Conservation (phyloP, 2,888 invertebrate species). For the Chouioia cunea region DNA sequence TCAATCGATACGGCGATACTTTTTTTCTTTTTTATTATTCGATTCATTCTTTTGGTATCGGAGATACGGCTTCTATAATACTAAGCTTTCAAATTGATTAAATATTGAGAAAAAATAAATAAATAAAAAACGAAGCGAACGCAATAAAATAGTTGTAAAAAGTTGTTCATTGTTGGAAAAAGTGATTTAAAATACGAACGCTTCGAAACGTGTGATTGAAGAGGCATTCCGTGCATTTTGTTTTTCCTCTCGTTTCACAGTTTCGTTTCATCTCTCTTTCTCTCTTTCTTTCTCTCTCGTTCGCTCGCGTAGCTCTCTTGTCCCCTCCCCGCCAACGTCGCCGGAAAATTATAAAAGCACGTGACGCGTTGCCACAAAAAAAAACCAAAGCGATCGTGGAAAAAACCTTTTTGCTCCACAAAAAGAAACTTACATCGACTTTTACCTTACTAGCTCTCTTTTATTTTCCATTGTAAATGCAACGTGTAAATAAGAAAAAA, state of each 20-base stretch:
- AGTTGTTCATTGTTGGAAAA: not conserved
- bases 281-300: not conserved
- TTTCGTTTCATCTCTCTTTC: not conserved
- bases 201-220: not conserved
- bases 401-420: too few relatives aligned
- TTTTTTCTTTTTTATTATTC: too few relatives aligned
- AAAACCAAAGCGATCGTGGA: too few relatives aligned
- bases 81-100: too few relatives aligned
- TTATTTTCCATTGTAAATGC: too few relatives aligned
- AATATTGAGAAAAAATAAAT: too few relatives aligned
- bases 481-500: too few relatives aligned
- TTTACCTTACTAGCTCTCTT: too few relatives aligned
- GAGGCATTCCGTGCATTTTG: conserved; percentile 9
- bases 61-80: too few relatives aligned
- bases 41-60: too few relatives aligned
- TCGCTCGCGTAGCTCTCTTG: not conserved
- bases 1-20: too few relatives aligned
- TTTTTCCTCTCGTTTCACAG: conserved; percentile 17
- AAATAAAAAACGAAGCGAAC: not conserved
- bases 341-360: conserved; percentile 6
- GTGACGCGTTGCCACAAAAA: not conserved
- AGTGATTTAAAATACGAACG: not conserved
- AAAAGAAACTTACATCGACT: too few relatives aligned
- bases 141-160: not conserved
- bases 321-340: not conserved